Conservation (phyloP, 2,113 vertebrate species). For the Onychostruthus taczanowskii region DNA sequence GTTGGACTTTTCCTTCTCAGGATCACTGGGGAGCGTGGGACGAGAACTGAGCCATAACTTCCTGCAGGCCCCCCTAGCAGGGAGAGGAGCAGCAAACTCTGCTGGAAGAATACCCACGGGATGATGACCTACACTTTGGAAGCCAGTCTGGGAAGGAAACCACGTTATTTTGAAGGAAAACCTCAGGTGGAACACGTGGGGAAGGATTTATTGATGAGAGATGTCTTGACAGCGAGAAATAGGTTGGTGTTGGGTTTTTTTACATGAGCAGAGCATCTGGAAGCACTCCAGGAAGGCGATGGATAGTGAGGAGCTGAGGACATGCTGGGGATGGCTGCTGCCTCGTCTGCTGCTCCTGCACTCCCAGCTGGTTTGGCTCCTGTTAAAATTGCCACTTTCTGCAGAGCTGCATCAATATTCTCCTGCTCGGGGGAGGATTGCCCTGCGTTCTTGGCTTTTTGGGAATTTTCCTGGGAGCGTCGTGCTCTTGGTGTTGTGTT, state of each 20-base stretch:
- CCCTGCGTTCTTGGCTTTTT: too few relatives aligned
- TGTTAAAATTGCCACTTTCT: not conserved
- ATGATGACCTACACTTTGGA: not conserved
- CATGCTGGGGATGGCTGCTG: rapidly evolving
- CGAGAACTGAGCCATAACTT: slow-evolving; percentile 83
- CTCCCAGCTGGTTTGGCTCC: rapidly evolving
- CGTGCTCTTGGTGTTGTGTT: too few relatives aligned
- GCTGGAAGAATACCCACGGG: slow-evolving; percentile 78
- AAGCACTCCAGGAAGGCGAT: not conserved
- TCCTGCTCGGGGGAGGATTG: not conserved
- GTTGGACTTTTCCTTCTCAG: slow-evolving; percentile 61
- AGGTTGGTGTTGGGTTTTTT: not conserved
- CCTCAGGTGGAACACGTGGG: not conserved
- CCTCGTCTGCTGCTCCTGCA: rapidly evolving
- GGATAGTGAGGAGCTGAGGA: not conserved
- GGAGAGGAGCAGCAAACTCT: slow-evolving; percentile 75
- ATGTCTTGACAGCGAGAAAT: not conserved
- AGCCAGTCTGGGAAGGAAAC: not conserved
- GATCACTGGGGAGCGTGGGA: slow-evolving; percentile 78
- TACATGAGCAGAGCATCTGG: not conserved
- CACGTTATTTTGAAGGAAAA: rapidly evolving
- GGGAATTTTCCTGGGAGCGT: not conserved
- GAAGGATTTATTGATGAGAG: not conserved
- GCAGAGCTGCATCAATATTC: not conserved
- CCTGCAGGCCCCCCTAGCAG: slow-evolving; percentile 72